Evolutionary conservation across 2,888 invertebrate genomes (phyloP).

Genomic region (Protula sp.): DNA sequence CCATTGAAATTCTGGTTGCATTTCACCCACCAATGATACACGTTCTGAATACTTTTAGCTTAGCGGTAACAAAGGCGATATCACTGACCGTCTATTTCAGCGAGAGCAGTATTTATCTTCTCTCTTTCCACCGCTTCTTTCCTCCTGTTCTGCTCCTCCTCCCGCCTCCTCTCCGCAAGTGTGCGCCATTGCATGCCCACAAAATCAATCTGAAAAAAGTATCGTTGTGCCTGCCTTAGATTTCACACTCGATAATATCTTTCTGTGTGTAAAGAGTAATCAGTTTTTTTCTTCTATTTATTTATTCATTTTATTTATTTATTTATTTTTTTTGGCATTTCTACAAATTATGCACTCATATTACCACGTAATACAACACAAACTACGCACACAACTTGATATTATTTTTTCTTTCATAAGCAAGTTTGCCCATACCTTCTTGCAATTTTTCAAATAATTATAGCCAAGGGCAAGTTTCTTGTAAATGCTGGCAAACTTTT

Average conservation of each 20-base stretch:
- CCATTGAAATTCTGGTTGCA: too few species aligned
- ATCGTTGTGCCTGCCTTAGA: too few species aligned
- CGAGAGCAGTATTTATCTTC: constrained; percentile 9
- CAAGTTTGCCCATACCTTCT: constrained; percentile 37
- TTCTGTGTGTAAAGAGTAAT: too few species aligned
- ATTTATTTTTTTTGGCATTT: background rate
- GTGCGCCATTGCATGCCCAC: constrained; percentile 44
- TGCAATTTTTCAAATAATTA: constrained; percentile 54
- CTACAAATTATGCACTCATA: too few species aligned
- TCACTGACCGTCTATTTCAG: background rate
- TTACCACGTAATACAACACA: too few species aligned
- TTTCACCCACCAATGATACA: too few species aligned
- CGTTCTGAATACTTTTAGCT: background rate
- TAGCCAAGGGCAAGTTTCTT: constrained; percentile 55
- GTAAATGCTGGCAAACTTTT: constrained; percentile 55
- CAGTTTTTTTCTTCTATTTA: background rate
- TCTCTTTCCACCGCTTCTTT: constrained; percentile 33
- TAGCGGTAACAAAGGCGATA: too few species aligned
- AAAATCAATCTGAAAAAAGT: constrained; percentile 53
- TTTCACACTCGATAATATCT: too few species aligned
- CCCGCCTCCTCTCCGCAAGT: constrained; percentile 38
- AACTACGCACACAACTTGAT: background rate
- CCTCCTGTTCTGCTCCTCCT: constrained; percentile 40
- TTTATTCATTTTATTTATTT: background rate
- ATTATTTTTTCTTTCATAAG: background rate